Base-by-base conservation (phyloP, 2,888 invertebrate genomes). In the Pegoplata infirma region DNA sequence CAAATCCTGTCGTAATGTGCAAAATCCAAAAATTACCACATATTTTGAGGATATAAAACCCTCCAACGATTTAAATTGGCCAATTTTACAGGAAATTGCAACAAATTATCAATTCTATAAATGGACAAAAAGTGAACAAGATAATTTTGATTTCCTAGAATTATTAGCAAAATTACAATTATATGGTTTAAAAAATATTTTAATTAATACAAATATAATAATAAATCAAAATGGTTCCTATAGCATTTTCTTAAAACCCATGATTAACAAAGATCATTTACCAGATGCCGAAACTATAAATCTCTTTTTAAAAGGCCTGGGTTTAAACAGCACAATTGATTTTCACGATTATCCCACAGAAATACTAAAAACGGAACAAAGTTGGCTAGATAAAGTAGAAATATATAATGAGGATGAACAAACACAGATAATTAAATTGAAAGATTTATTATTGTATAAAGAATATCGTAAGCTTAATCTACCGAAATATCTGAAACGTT, bases 21-120 rank as follows among this genome's bases (percentile, higher is more conserved):
- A 59, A 0, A 0, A 3, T 0, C 79, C 83, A 5, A 46, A 64
- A 1, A 0, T 76, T 0, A 32, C 14, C 3, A 75, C 63, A 25
- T 88, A 87, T 71, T 55, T 88, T 46, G 36, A 82, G 2, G n/a
- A 80, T 3, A 82, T 86, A 5, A 82, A 82, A 0, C 88, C 88
- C 67, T 76, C 0, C 55, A 63, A 0, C n/a, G n/a, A n/a, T n/a
- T 40, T 85, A 0, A 25, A 81, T 0, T 88, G 88, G 87, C 85
- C 86, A 0, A 78, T 84, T 14, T 56, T 84, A n/a, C 32, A 14
- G 14, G 7, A 36, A 0, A 0, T 28, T 1, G 3, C n/a, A 23
- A 16, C 0, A 4, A n/a, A n/a, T n/a, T n/a, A n/a, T n/a, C n/a
- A n/a, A n/a, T n/a, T n/a, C n/a, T 14, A 8, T 6, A 8, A 19